Evolutionary conservation across 2,797 vertebrate species (phyloP), one percentile per base, ranked within the genome.

Genomic region (Chrosomus eos): DNA sequence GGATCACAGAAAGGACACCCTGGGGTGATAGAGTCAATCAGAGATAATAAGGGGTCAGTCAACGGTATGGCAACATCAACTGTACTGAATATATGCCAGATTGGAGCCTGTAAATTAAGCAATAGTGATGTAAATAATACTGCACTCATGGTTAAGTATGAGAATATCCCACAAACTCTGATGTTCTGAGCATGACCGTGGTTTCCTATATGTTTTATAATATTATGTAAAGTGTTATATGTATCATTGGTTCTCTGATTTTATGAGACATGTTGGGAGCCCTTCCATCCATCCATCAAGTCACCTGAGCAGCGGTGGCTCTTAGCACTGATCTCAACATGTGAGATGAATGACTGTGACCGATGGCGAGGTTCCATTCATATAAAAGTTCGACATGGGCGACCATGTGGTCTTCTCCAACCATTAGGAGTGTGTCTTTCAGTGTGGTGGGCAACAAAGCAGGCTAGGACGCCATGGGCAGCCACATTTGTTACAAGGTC

Each of bases 51-150:
- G 6, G 36, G 80, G 70, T 60, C 53, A 74, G 73, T 31, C 81
- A n/a, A 40, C 90, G 78, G 86, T 91, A 92, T 31, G 14, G 26
- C 40, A 79, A 43, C 36, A 48, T 62, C 26, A 58, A 18, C 21
- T 60, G 7, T 38, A 31, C 31, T 31, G 18, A 75, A 55, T 67
- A 51, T 33, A 53, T 66, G 48, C 11, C 33, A 68, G 7, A 55
- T 14, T 64, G 38, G 7, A 26, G 19, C 5, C 7, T 51, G 18
- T 48, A 28, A 67, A 75, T 36, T 53, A 23, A n/a, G n/a, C n/a
- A 40, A 6, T 68, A 51, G 26, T 33, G 7, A 40, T n/a, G 13
- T 45, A 18, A 36, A 7, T 38, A 11, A 28, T 21, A 16, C 2
- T 82, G 31, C 21, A 43, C 19, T 40, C 7, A 43, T 18, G n/a